A percentile compares a stretch with the other conserved stretches of the same genome.
phyloP scores from a whole-genome alignment of 2,113 vertebrate genomes.

The Plectropomus leopardus region DNA sequence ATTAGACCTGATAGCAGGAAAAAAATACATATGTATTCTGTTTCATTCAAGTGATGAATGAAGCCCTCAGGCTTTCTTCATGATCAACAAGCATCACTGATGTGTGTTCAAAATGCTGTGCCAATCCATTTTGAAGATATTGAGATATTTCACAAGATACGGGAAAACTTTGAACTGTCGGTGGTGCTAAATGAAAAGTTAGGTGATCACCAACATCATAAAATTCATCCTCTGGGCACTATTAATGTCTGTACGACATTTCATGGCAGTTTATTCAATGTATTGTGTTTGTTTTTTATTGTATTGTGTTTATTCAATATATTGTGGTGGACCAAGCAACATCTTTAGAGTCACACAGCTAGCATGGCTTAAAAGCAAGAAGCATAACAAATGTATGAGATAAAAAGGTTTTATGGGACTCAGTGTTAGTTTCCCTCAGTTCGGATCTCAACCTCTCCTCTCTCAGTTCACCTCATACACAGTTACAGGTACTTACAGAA shows the following conservation, averaged over 20 bases:
- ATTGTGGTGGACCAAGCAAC: neutral
- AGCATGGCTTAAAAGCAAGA: neutral
- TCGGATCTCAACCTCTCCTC: constrained; percentile 8
- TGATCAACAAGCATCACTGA: no score
- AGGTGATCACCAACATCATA: neutral
- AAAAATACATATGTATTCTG: no score
- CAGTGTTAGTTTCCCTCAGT: neutral
- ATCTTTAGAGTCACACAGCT: no score
- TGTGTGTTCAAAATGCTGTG: no score
- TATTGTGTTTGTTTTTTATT: no score
- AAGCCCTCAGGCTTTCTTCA: no score
- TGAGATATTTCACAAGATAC: neutral
- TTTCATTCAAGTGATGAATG: no score
- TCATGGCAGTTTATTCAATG: neutral
- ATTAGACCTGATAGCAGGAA: no score
- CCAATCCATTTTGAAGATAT: no score
- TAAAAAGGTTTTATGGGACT: neutral
- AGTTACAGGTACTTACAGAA: constrained; percentile 33
- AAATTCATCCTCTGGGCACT: neutral
- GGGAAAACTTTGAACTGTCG: neutral
- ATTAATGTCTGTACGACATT: neutral
- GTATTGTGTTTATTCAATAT: no score
- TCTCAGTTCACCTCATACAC: constrained; percentile 15
- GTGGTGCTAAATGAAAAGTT: neutral
- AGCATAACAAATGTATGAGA: neutral